phyloP scores from a whole-genome alignment of 2,888 invertebrate species.

The Eucera pruinosa region DNA sequence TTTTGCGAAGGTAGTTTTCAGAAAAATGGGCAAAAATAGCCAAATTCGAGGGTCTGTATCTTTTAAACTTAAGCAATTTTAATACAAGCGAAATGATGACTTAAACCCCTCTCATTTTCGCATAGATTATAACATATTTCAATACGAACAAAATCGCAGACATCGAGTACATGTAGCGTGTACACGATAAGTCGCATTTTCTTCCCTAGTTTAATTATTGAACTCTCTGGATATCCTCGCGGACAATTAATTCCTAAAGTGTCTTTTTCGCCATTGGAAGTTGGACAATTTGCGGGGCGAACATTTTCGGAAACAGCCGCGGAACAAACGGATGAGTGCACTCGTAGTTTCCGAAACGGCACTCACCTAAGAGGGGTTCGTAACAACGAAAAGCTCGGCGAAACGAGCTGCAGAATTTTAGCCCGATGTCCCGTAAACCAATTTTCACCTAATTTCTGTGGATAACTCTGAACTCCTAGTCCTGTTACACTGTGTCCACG shows the following conservation, averaged over 20 bases:
- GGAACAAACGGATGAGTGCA: constrained; percentile 30
- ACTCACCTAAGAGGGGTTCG: neutral
- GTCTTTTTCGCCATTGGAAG: neutral
- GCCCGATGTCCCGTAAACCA: constrained; percentile 16
- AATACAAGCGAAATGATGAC: too few species aligned
- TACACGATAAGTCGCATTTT: too few species aligned
- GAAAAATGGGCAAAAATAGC: too few species aligned
- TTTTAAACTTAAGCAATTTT: too few species aligned
- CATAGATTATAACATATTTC: too few species aligned
- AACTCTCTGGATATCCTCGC: neutral
- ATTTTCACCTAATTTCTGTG: constrained; percentile 22
- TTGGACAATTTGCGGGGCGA: constrained; percentile 17
- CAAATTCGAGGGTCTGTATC: too few species aligned
- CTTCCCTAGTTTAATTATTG: too few species aligned
- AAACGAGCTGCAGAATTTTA: constrained; percentile 34
- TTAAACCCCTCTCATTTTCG: too few species aligned
- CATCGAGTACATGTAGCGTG: too few species aligned
- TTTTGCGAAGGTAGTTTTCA: too few species aligned
- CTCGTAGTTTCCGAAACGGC: constrained; percentile 18
- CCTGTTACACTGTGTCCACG: too few species aligned
- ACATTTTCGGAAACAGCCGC: constrained; percentile 21
- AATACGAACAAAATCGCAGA: too few species aligned
- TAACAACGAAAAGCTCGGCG: constrained; percentile 32
- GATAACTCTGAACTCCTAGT: neutral
- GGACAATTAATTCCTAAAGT: constrained; percentile 16